phyloP scores from a whole-genome alignment of 2,888 invertebrate genomes.

The Enchytraeus crypticus region DNA sequence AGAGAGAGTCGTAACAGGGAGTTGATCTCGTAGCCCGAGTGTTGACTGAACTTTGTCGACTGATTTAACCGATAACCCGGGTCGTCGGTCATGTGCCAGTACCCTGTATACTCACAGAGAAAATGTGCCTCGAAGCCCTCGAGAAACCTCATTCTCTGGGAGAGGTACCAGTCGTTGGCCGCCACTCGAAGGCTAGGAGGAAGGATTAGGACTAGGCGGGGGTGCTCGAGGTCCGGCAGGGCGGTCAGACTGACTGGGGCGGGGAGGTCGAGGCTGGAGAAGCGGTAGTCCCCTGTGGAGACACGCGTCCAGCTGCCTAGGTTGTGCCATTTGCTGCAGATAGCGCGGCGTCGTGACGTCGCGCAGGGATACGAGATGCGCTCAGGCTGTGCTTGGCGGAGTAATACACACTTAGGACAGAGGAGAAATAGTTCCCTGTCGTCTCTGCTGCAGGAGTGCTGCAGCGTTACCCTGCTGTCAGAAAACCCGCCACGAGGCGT shows the following conservation, averaged over 20 bases:
- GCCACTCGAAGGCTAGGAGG: constrained; percentile 27
- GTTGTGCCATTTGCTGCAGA: constrained; percentile 31
- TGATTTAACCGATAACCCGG: constrained; percentile 23
- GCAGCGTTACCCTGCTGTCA: background rate
- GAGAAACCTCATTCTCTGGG: constrained; percentile 26
- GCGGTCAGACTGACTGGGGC: constrained; percentile 16
- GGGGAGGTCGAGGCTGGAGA: constrained; percentile 15
- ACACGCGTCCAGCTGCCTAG: constrained; percentile 31
- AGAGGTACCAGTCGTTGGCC: constrained; percentile 29
- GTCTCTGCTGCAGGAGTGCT: background rate
- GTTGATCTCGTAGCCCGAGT: constrained; percentile 24
- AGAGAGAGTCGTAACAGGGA: constrained; percentile 26
- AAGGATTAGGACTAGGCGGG: constrained; percentile 28
- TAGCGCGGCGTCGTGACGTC: constrained; percentile 24
- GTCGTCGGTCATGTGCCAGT: constrained; percentile 30
- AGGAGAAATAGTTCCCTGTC: constrained; percentile 24
- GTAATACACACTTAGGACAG: constrained; percentile 28
- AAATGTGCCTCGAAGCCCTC: constrained; percentile 32
- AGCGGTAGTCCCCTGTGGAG: constrained; percentile 28
- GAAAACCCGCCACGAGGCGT: background rate
- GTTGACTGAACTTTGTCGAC: background rate
- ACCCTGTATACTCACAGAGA: constrained; percentile 30
- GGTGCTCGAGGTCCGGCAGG: constrained; percentile 30
- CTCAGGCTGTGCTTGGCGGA: constrained; percentile 25
- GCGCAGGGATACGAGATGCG: constrained; percentile 18